Conservation (phyloP, 2,113 vertebrate species). For the Glaucidium brasilianum region DNA sequence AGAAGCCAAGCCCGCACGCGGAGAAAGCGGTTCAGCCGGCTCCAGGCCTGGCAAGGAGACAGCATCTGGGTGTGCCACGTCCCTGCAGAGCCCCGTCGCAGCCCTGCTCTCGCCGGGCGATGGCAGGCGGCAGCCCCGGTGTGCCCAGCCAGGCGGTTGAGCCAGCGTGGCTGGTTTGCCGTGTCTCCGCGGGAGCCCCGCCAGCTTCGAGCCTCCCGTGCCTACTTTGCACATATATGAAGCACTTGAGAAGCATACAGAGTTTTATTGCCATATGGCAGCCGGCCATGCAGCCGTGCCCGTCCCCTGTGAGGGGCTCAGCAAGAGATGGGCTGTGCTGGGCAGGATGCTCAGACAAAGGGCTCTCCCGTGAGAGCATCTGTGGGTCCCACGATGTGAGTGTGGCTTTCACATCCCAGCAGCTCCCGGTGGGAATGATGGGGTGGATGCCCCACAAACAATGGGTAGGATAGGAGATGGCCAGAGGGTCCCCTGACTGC, state of each 20-base stretch:
- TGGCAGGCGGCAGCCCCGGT: neutral
- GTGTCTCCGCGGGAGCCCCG: neutral
- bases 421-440: fast-evolving
- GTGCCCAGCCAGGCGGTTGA: neutral
- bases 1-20: neutral
- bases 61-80: neutral
- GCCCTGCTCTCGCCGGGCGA: neutral
- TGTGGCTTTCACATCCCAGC: neutral
- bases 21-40: neutral
- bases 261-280: neutral
- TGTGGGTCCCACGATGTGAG: neutral
- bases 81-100: neutral
- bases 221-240: neutral
- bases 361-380: fast-evolving
- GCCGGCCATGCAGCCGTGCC: fast-evolving
- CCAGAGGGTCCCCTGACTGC: fast-evolving
- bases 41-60: neutral
- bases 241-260: neutral
- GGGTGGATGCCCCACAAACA: fast-evolving
- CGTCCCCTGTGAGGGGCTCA: fast-evolving
- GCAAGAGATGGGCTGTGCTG: fast-evolving
- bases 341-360: neutral
- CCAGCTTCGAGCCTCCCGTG: neutral
- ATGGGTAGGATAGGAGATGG: neutral
- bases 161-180: neutral